Evolutionary conservation across 2,113 vertebrate species (phyloP).

Genomic region (Leucosticte australis): DNA sequence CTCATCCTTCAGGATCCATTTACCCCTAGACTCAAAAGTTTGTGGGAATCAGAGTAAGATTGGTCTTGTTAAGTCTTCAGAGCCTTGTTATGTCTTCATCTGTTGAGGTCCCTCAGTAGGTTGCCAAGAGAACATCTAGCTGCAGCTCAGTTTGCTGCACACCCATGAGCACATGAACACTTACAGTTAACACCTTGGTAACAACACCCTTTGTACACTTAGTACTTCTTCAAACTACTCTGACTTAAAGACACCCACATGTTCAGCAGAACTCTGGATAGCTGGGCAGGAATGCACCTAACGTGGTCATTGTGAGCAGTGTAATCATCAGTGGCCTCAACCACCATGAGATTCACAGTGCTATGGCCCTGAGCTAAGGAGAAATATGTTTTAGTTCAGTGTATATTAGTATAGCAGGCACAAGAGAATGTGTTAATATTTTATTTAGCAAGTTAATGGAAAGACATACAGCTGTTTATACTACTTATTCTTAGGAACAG

Average conservation of each 20-base stretch:
- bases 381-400: neutral
- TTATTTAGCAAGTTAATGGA: slow-evolving; percentile 63
- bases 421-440: slow-evolving; percentile 61
- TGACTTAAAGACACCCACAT: neutral
- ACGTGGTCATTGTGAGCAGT: neutral
- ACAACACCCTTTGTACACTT: neutral
- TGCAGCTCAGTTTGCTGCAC: neutral
- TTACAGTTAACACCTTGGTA: neutral
- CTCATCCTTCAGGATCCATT: neutral
- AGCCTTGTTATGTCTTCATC: neutral
- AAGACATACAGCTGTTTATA: slow-evolving; percentile 59
- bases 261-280: neutral
- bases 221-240: neutral
- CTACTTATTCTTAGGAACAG: slow-evolving; percentile 41
- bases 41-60: neutral
- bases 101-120: neutral
- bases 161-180: neutral
- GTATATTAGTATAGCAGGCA: slow-evolving; percentile 57
- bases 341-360: neutral
- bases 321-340: neutral
- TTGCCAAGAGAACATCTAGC: neutral
- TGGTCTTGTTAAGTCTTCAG: neutral
- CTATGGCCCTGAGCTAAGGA: neutral
- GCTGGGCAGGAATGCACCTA: neutral
- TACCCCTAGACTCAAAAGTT: neutral